Evolutionary conservation across 2,797 vertebrate genomes (phyloP), one percentile per base, ranked within the genome.

Genomic region (Pseudochromis fuscus): DNA sequence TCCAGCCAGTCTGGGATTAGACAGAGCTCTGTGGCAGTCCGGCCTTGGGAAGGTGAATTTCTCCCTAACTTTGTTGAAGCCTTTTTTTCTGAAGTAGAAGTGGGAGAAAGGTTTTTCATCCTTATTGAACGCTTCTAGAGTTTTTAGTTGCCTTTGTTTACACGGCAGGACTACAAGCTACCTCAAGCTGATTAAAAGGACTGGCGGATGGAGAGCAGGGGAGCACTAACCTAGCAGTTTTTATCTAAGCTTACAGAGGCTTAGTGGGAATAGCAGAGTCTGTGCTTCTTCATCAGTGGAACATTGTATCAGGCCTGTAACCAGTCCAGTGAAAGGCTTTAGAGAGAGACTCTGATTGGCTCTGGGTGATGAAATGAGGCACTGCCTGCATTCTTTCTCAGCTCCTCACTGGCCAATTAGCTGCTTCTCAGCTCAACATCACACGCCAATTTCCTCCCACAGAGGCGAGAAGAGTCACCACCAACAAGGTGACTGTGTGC

Each of bases 1-100:
- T 81, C 63, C 4, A 71, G 74, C 85, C 87, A 78, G 88, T 77
- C 64, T 57, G 61, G 85, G 85, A 88, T 90, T 87, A 87, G 63
- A 77, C 68, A 66, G 75, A 66, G 65, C 71, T n/a, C n/a, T 45
- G 77, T 15, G 1, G 75, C 45, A 59, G 57, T 78, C 63, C 63
- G 77, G 76, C 65, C 59, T 31, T 57, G 72, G 49, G 58, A 77
- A 79, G 73, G 82, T 78, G 68, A 69, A 76, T 82, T 84, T 77
- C 49, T 81, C 28, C 55, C 21, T 72, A 69, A 81, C 75, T 82
- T 84, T 51, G 44, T 58, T 50, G 48, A 75, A 82, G 60, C 42
- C 55, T 77, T 83, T 77, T 79, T 87, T 77, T 81, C 81, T 72
- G 55, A 63, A 30, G n/a, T n/a, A n/a, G n/a, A 31, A 79, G 57